These are phyloP conservation scores for Hycleus cichorii DNA, from an alignment of 1,140 invertebrate genomes.

Conservation along the genomic window DNA sequence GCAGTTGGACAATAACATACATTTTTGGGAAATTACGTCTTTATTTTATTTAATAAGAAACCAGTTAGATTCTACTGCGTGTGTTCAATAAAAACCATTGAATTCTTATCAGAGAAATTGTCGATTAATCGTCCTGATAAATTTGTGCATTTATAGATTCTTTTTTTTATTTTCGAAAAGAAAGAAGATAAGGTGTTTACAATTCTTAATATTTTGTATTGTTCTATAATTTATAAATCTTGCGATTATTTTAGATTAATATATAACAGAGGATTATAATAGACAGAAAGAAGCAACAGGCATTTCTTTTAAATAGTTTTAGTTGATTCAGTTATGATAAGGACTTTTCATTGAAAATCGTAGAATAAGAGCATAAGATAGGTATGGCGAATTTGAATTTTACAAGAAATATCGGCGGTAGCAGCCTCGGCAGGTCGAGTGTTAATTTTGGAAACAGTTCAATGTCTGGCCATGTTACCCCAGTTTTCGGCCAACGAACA, in stretches of 20 bases:
- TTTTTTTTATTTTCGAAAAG: too few relatives aligned
- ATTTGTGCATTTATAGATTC: too few relatives aligned
- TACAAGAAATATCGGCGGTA: slow-evolving; percentile 45
- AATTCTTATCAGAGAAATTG: too few relatives aligned
- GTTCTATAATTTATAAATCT: too few relatives aligned
- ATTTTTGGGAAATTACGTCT: slow-evolving; percentile 25
- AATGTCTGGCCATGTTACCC: slow-evolving; percentile 62
- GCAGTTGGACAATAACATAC: slow-evolving; percentile 40
- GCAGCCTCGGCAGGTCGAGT: slow-evolving; percentile 52
- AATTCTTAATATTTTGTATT: too few relatives aligned
- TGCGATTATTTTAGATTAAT: not conserved
- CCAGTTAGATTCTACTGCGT: not conserved
- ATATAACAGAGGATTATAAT: not conserved
- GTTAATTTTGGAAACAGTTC: slow-evolving; percentile 52
- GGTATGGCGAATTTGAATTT: slow-evolving; percentile 49
- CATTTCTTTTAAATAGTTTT: too few relatives aligned
- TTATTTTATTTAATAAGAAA: slow-evolving; percentile 23
- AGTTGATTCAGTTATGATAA: not conserved
- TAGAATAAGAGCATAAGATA: slow-evolving; percentile 25
- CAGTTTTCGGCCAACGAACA: slow-evolving; percentile 67
- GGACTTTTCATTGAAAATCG: not conserved
- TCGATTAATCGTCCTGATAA: too few relatives aligned
- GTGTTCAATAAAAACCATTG: slow-evolving; percentile 3
- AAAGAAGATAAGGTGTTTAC: too few relatives aligned
- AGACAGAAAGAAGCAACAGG: too few relatives aligned